These are phyloP conservation scores for Neofelis nebulosa DNA, from an alignment of 2,113 vertebrate genomes.

Conservation along the genomic window DNA sequence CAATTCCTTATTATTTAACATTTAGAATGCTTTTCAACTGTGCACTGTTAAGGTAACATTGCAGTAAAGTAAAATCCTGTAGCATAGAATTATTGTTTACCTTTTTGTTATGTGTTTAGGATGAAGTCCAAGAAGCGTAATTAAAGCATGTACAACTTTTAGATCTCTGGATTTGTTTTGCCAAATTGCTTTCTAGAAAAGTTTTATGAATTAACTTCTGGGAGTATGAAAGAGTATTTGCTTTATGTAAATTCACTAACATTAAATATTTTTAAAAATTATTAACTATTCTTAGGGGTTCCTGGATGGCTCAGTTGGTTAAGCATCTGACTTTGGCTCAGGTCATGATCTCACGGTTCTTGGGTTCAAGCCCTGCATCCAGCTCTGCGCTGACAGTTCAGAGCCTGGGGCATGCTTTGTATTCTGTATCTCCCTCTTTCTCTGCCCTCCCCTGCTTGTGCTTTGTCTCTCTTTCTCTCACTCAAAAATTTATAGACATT, in stretches of 20 bases:
- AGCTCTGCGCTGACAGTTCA: no score
- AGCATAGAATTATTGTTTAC: background rate
- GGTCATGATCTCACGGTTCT: background rate
- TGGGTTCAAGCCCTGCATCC: background rate
- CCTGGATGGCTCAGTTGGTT: background rate
- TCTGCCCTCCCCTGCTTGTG: background rate
- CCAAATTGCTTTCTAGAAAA: slow-evolving; percentile 10
- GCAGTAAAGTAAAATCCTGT: background rate
- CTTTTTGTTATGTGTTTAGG: background rate
- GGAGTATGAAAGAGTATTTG: background rate
- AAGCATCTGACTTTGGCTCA: background rate
- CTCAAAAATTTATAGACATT: background rate
- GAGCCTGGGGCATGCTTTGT: background rate
- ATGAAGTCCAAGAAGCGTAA: background rate
- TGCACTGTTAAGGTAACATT: background rate
- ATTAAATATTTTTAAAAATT: background rate
- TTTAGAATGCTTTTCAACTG: background rate
- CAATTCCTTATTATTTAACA: background rate
- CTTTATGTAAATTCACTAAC: background rate
- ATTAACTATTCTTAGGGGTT: background rate
- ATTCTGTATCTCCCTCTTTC: background rate
- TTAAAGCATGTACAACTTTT: background rate
- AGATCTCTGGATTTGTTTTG: background rate
- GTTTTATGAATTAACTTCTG: slow-evolving; percentile 6
- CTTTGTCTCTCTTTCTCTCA: background rate